Percentiles rank a stretch among this genome's conserved stretches.
Conservation (phyloP, 2,888 invertebrate genomes). For the Enchytraeus crypticus region DNA sequence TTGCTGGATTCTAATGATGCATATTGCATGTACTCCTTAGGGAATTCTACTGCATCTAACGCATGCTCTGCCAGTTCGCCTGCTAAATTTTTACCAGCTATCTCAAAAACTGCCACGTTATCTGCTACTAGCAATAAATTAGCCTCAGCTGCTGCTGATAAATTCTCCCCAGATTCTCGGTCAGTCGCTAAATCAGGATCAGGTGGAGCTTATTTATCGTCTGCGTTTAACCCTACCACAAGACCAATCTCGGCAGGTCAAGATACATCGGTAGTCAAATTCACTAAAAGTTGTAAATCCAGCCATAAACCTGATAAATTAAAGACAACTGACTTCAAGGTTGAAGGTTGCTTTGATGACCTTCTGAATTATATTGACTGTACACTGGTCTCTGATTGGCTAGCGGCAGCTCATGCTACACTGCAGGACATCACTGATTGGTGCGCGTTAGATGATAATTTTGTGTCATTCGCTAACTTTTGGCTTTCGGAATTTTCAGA, state of each 20-base stretch:
- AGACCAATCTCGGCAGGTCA: no score
- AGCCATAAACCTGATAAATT: neutral
- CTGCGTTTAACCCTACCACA: no score
- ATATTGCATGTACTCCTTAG: neutral
- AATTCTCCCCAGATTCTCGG: neutral
- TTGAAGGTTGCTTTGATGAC: neutral
- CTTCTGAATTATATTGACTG: neutral
- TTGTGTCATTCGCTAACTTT: neutral
- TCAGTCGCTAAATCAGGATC: neutral
- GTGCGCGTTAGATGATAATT: neutral
- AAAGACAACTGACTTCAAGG: neutral
- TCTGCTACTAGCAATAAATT: no score
- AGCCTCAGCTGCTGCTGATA: no score
- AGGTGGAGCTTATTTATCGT: no score
- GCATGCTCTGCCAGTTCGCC: neutral
- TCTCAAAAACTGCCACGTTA: no score
- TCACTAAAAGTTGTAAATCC: no score
- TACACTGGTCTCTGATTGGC: neutral
- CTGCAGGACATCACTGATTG: neutral
- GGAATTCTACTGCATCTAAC: neutral
- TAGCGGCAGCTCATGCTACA: neutral
- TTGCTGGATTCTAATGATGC: no score
- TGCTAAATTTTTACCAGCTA: no score
- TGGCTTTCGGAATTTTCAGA: neutral
- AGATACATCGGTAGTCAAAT: no score